A percentile compares a stretch with the other conserved stretches of the same genome.
Conservation (phyloP, 1,140 invertebrate genomes). For the Steinernema feltiae region DNA sequence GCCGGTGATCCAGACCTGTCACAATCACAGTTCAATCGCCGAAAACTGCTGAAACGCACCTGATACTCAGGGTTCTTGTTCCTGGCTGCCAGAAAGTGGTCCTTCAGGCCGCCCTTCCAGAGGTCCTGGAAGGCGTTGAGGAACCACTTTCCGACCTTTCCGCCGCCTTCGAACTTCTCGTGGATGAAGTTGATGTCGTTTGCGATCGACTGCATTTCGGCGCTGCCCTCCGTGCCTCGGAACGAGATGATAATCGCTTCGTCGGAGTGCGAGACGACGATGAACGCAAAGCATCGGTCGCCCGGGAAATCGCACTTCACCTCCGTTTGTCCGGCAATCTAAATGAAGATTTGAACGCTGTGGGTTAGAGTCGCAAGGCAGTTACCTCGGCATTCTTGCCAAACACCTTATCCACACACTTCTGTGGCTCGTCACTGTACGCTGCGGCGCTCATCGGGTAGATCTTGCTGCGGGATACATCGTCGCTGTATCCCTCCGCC, state of each 20-base stretch:
- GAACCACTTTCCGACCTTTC: constrained; percentile 24
- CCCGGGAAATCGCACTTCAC: background rate
- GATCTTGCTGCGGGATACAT: background rate
- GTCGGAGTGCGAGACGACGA: background rate
- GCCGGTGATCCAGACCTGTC: constrained; percentile 37
- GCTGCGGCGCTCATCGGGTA: background rate
- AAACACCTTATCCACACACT: background rate
- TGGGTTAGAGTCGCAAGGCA: too few species aligned
- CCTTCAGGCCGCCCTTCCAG: constrained; percentile 34
- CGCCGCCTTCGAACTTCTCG: constrained; percentile 19
- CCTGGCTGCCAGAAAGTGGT: background rate
- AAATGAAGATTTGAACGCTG: background rate
- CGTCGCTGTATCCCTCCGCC: background rate
- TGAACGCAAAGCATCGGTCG: background rate
- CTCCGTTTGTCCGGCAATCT: background rate
- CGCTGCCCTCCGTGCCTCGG: constrained; percentile 22
- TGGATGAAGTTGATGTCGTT: constrained; percentile 20
- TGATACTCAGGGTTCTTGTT: constrained; percentile 28
- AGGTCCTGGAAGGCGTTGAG: constrained; percentile 26
- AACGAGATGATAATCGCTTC: background rate
- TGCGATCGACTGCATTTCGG: constrained; percentile 14
- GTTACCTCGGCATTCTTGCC: too few species aligned
- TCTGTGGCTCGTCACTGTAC: background rate
- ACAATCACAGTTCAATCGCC: too few species aligned
- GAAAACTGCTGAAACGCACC: too few species aligned